Evolutionary conservation across 2,797 vertebrate genomes (phyloP).

Genomic region (Pteronotus mesoamericanus): DNA sequence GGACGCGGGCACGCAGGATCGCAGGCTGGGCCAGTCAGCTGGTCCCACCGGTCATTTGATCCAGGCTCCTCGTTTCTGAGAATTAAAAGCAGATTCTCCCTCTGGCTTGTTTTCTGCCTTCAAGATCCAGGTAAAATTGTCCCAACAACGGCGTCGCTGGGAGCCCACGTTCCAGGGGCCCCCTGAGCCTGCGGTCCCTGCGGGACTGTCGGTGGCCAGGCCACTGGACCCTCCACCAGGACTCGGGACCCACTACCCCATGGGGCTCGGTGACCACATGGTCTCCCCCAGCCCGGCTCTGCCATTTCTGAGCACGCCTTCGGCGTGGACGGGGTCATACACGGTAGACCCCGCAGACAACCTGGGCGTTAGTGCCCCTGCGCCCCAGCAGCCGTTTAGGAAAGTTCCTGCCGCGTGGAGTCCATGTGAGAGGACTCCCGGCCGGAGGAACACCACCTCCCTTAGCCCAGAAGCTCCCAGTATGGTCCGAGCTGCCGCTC

Average conservation of each 20-base stretch:
- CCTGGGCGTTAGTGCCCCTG: accelerated
- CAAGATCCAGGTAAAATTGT: background rate
- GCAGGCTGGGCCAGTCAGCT: conserved; percentile 56
- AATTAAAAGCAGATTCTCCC: conserved; percentile 72
- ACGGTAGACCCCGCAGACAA: too few relatives aligned
- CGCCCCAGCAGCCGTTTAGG: background rate
- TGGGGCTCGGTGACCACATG: background rate
- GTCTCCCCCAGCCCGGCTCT: background rate
- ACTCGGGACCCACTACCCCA: accelerated
- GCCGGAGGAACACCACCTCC: background rate
- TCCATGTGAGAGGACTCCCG: background rate
- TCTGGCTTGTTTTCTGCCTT: background rate
- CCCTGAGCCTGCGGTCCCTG: background rate
- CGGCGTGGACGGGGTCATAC: background rate
- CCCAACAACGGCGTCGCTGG: accelerated
- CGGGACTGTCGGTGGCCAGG: background rate
- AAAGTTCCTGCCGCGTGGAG: accelerated
- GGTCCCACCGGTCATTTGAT: conserved; percentile 55
- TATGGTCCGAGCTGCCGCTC: background rate
- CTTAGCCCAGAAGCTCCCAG: background rate
- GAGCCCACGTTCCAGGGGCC: accelerated
- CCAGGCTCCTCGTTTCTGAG: conserved; percentile 15
- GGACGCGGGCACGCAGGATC: conserved; percentile 45
- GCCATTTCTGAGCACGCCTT: background rate
- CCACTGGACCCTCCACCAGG: background rate